These are phyloP conservation scores for Dermatemys mawii DNA, from an alignment of 2,113 vertebrate species.

Conservation along the genomic window DNA sequence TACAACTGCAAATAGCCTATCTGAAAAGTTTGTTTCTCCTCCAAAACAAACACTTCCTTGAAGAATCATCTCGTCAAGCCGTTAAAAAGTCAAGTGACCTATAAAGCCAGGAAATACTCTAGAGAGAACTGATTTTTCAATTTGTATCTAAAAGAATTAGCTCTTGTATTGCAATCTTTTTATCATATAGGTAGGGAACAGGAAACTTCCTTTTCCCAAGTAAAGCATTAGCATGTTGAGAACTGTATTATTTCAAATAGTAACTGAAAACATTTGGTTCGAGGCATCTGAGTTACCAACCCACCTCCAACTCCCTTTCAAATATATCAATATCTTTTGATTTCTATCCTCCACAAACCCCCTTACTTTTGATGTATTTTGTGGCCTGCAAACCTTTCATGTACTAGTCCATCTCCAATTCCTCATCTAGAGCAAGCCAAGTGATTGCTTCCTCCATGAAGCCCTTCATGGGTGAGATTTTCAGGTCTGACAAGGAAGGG, in stretches of 20 bases:
- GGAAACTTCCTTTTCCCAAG: conserved; percentile 14
- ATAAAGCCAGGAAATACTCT: background rate
- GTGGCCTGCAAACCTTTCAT: background rate
- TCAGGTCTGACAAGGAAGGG: background rate
- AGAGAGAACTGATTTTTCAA: background rate
- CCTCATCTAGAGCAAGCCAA: background rate
- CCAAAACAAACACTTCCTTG: background rate
- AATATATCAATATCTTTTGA: background rate
- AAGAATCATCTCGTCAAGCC: background rate
- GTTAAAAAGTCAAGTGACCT: background rate
- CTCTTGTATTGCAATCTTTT: background rate
- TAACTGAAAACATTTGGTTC: background rate
- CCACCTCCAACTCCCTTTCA: background rate
- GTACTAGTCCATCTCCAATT: background rate
- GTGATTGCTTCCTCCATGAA: background rate
- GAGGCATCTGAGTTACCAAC: background rate
- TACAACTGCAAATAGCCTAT: background rate
- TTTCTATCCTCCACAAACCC: background rate
- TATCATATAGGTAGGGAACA: background rate
- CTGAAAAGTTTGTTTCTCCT: too few relatives aligned
- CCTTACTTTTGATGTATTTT: background rate
- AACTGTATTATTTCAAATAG: background rate
- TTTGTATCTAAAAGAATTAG: background rate
- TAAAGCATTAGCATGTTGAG: conserved; percentile 16
- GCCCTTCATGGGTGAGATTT: background rate